Conservation (phyloP, 2,888 invertebrate species). For the Luperina testacea region DNA sequence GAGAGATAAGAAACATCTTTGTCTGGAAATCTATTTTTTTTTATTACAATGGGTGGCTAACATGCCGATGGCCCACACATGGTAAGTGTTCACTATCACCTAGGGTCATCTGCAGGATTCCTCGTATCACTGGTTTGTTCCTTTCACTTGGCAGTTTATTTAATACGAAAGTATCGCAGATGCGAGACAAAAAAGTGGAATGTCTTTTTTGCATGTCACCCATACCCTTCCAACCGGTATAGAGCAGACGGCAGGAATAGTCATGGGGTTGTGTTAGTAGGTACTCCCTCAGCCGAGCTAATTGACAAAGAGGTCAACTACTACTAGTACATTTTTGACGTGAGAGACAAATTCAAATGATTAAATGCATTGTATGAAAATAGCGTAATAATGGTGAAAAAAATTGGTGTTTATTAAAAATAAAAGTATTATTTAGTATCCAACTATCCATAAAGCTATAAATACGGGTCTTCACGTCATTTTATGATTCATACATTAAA, state of each 20-base stretch:
- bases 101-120: neutral
- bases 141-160: neutral
- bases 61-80: neutral
- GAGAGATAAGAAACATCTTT: neutral
- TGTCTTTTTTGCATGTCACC: neutral
- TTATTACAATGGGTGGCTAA: too few species aligned
- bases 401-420: neutral
- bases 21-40: too few species aligned
- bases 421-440: neutral
- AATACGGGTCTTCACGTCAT: neutral
- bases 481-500: neutral
- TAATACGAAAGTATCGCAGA: neutral
- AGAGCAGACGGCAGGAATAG: neutral
- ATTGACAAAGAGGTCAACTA: neutral
- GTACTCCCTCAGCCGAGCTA: neutral
- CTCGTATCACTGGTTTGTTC: neutral
- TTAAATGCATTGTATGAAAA: too few species aligned
- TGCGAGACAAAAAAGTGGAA: neutral
- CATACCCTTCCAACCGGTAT: neutral
- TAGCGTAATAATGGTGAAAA: neutral
- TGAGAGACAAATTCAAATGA: neutral
- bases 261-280: neutral
- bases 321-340: too few species aligned
- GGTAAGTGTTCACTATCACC: neutral
- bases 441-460: too few species aligned